Conservation (phyloP, 2,888 invertebrate genomes). For the Ecdyonurus torrentis region DNA sequence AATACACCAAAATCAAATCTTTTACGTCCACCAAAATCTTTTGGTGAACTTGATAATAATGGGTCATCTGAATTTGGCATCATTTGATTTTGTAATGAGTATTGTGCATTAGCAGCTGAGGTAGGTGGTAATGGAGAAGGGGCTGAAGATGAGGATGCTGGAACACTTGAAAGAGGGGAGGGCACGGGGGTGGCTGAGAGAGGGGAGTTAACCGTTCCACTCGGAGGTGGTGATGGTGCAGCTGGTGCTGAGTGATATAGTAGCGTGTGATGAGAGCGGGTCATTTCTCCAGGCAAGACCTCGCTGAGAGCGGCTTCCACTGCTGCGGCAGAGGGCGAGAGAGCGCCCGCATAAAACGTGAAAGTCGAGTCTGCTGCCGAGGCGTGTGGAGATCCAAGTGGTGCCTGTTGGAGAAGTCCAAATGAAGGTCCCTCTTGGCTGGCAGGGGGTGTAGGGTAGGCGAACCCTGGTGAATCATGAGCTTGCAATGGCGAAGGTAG, state of each 20-base stretch:
- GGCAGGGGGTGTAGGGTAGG: conserved; percentile 76
- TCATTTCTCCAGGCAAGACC: conserved; percentile 40
- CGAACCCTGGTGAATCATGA: conserved; percentile 54
- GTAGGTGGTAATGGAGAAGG: conserved; percentile 25
- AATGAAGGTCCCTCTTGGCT: conserved; percentile 58
- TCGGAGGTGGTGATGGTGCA: conserved; percentile 30
- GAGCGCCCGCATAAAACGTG: conserved; percentile 49
- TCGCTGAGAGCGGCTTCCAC: conserved; percentile 75
- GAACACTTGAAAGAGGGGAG: conserved; percentile 27
- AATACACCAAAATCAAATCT: conserved; percentile 22
- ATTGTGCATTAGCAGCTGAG: conserved; percentile 23
- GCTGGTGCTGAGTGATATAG: not conserved
- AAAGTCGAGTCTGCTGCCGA: conserved; percentile 40
- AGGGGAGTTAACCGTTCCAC: conserved; percentile 30
- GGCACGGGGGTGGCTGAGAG: conserved; percentile 36
- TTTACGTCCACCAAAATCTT: conserved; percentile 39
- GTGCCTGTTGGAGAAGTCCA: conserved; percentile 19
- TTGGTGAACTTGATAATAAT: conserved; percentile 62
- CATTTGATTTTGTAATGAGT: conserved; percentile 55
- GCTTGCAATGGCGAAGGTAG: conserved; percentile 42
- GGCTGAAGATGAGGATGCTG: conserved; percentile 20
- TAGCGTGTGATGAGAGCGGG: conserved; percentile 10
- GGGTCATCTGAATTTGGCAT: conserved; percentile 82
- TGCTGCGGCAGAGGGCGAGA: conserved; percentile 64
- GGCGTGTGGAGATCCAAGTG: conserved; percentile 6